Evolutionary conservation across 2,888 invertebrate genomes (phyloP).

Genomic region (Cosmia pyralina): DNA sequence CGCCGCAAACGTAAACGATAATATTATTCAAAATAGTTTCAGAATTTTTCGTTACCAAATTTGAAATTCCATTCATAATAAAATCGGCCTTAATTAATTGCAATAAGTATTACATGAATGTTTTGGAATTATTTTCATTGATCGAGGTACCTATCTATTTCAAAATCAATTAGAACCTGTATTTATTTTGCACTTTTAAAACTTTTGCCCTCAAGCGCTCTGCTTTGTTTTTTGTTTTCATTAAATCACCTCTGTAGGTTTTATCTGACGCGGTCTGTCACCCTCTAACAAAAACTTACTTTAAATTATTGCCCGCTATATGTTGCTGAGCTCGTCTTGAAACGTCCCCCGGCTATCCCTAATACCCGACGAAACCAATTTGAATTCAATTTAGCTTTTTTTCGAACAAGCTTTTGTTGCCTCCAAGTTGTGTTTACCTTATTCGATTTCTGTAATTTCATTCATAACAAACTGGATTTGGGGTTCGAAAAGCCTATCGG

Average conservation of each 20-base stretch:
- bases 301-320: slow-evolving; percentile 85
- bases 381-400: slow-evolving; percentile 90
- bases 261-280: slow-evolving; percentile 80
- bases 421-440: slow-evolving; percentile 90
- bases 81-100: too few relatives aligned
- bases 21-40: slow-evolving; percentile 46
- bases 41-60: neutral
- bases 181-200: neutral
- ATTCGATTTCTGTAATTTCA: slow-evolving; percentile 91
- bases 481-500: slow-evolving; percentile 88
- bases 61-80: neutral
- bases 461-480: slow-evolving; percentile 91
- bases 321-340: slow-evolving; percentile 82
- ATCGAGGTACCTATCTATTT: neutral
- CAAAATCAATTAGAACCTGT: neutral
- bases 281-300: slow-evolving; percentile 85
- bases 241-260: slow-evolving; percentile 79
- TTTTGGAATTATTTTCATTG: neutral
- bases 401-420: slow-evolving; percentile 89
- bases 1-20: slow-evolving; percentile 52
- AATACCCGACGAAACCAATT: slow-evolving; percentile 90
- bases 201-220: slow-evolving; percentile 9
- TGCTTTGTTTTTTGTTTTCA: slow-evolving; percentile 73
- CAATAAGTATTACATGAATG: neutral
- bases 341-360: slow-evolving; percentile 88